Conservation (phyloP, 2,797 vertebrate genomes). For the Botia almorhae region DNA sequence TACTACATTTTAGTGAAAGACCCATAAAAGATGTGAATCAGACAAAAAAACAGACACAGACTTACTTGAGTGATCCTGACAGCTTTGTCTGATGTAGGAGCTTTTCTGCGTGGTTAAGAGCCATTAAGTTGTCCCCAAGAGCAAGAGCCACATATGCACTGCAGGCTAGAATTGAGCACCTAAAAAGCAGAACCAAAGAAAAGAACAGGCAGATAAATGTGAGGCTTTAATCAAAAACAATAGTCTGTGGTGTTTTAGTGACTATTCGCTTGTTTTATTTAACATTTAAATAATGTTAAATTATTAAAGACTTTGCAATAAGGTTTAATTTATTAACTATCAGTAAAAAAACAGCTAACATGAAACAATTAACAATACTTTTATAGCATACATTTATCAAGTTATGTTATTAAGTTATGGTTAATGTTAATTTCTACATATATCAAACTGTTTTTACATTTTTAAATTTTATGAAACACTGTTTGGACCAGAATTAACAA, state of each 20-base stretch:
- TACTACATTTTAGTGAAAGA: slow-evolving; percentile 5
- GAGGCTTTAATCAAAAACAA: not conserved
- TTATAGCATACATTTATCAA: too few relatives aligned
- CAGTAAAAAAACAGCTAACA: too few relatives aligned
- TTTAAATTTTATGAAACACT: too few relatives aligned
- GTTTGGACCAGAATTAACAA: too few relatives aligned
- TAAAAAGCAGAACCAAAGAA: slow-evolving; percentile 58
- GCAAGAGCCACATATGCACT: slow-evolving; percentile 94
- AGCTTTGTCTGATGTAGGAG: slow-evolving; percentile 95
- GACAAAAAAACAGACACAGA: slow-evolving; percentile 43
- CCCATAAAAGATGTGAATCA: slow-evolving; percentile 32
- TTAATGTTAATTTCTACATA: too few relatives aligned
- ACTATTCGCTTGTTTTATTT: not conserved
- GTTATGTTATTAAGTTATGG: too few relatives aligned
- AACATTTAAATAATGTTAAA: too few relatives aligned
- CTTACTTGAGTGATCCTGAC: slow-evolving; percentile 97
- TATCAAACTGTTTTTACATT: too few relatives aligned
- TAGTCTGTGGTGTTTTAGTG: not conserved
- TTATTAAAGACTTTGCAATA: not conserved
- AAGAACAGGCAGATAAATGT: not conserved
- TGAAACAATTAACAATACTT: too few relatives aligned
- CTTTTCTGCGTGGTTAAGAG: slow-evolving; percentile 93
- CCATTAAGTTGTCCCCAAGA: slow-evolving; percentile 96
- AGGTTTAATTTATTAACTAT: too few relatives aligned
- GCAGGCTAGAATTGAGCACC: slow-evolving; percentile 95